phyloP scores from a whole-genome alignment of 2,113 vertebrate genomes.

The Choloepus hoffmanni region DNA sequence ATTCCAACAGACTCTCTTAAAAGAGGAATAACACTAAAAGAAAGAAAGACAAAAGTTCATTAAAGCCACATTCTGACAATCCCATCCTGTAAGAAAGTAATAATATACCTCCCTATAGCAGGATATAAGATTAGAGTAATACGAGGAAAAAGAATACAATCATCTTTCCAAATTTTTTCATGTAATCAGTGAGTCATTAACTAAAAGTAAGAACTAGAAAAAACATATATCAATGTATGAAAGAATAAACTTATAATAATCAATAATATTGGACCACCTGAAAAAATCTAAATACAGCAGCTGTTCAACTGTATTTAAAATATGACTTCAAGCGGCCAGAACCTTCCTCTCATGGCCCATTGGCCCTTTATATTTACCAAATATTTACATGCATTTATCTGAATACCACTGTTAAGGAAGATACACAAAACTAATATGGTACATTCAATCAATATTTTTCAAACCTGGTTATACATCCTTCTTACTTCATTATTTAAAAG shows the following conservation, averaged over 20 bases:
- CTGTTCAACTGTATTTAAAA: not conserved
- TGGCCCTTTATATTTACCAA: not conserved
- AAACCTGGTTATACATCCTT: not conserved
- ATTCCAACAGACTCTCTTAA: conserved; percentile 96
- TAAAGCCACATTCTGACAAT: conserved; percentile 40
- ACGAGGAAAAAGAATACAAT: not conserved
- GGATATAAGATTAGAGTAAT: not conserved
- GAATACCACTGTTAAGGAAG: not conserved
- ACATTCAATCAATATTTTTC: not conserved
- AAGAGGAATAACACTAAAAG: conserved; percentile 95
- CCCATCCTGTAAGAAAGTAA: not conserved
- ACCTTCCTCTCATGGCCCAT: not conserved
- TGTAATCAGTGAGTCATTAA: not conserved
- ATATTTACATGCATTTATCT: not conserved
- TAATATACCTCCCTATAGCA: not conserved
- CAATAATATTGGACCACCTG: not conserved
- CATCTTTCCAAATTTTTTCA: not conserved
- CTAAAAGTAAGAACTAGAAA: not conserved
- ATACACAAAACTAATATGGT: not conserved
- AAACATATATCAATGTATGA: not conserved
- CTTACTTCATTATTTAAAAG: conserved; percentile 20
- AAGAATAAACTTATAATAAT: not conserved
- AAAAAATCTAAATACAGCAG: conserved; percentile 41
- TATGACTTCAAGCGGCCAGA: not conserved
- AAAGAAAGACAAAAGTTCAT: conserved; percentile 52